A percentile compares a stretch with the other conserved stretches of the same genome.
phyloP scores from a whole-genome alignment of 2,797 vertebrate species.

The Lepidocolaptes lacrymiger region DNA sequence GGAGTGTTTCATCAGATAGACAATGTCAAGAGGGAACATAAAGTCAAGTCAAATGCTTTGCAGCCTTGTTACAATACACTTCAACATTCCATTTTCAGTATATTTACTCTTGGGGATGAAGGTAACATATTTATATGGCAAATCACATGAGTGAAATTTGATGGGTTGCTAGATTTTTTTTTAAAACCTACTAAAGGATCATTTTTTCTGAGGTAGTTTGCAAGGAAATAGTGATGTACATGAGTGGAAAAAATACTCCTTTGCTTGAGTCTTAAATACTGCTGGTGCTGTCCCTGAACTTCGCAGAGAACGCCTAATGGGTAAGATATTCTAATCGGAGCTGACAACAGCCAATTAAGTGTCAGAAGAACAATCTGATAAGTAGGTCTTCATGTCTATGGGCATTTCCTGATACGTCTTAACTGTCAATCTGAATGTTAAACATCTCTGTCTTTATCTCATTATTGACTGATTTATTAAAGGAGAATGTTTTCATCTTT shows the following conservation, averaged over 20 bases:
- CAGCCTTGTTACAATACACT: not conserved
- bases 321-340: slow-evolving; percentile 53
- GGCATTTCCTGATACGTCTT: slow-evolving; percentile 66
- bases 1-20: slow-evolving; percentile 42
- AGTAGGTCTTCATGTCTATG: slow-evolving; percentile 62
- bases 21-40: not conserved
- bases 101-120: slow-evolving; percentile 11
- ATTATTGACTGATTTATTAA: slow-evolving; percentile 65
- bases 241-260: not conserved
- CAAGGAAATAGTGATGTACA: not conserved
- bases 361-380: slow-evolving; percentile 73
- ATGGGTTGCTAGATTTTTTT: not conserved
- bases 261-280: slow-evolving; percentile 16
- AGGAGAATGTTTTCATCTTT: slow-evolving; percentile 29
- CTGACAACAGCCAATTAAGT: slow-evolving; percentile 75
- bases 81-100: not conserved
- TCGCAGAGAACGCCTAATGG: slow-evolving; percentile 9
- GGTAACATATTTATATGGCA: not conserved
- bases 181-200: not conserved
- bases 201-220: slow-evolving; percentile 50
- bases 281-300: slow-evolving; percentile 32
- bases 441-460: slow-evolving; percentile 64
- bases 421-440: slow-evolving; percentile 67
- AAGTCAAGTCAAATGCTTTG: not conserved
- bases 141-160: slow-evolving; percentile 3